Conservation (phyloP, 2,888 invertebrate genomes). For the Atethmia centrago region DNA sequence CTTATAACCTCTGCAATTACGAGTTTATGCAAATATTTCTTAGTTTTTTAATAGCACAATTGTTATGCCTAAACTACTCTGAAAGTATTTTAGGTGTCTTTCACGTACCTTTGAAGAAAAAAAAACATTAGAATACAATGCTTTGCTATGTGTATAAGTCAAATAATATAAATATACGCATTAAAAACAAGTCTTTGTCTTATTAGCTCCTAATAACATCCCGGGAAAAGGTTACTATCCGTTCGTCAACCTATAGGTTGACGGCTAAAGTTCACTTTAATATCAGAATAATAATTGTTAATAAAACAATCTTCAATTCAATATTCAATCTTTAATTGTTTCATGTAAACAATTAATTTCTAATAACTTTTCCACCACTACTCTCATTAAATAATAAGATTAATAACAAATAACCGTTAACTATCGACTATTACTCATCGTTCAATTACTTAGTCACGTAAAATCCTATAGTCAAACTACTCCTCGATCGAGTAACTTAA, state of each 20-base stretch:
- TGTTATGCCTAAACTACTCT: neutral
- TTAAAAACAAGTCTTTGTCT: neutral
- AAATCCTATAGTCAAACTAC: neutral
- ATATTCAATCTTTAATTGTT: too few relatives aligned
- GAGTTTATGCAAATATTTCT: neutral
- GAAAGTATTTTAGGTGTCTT: neutral
- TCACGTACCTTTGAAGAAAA: neutral
- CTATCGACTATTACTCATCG: conserved; percentile 3
- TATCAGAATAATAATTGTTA: too few relatives aligned
- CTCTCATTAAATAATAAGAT: conserved; percentile 26
- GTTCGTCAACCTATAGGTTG: neutral
- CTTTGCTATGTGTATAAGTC: neutral
- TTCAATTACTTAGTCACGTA: conserved; percentile 20
- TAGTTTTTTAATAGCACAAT: neutral
- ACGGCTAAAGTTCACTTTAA: neutral
- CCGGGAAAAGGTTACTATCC: neutral
- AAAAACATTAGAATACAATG: neutral
- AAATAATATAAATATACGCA: neutral
- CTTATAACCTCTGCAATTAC: neutral
- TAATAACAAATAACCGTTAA: conserved; percentile 33
- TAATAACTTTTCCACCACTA: conserved; percentile 8
- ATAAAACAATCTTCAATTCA: too few relatives aligned
- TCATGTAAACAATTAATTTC: conserved; percentile 66
- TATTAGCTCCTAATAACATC: neutral
- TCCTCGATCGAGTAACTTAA: neutral